phyloP scores from a whole-genome alignment of 2,113 vertebrate genomes.

The Tupaia tana region DNA sequence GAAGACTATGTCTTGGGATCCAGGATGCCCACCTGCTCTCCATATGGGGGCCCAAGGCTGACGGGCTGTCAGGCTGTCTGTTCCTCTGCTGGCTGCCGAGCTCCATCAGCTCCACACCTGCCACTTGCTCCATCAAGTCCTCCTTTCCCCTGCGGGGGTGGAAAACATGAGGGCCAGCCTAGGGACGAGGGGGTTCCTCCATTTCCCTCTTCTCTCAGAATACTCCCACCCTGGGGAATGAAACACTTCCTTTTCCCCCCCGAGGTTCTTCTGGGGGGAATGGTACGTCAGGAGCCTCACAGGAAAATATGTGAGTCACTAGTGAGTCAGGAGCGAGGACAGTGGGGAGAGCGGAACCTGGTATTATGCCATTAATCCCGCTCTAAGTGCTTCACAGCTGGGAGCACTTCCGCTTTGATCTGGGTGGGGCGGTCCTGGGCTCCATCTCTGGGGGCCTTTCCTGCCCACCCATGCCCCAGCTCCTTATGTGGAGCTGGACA shows the following conservation, averaged over 20 bases:
- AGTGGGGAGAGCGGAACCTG: neutral
- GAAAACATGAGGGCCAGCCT: rapidly evolving
- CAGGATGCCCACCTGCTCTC: neutral
- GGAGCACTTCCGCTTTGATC: neutral
- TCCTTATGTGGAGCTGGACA: neutral
- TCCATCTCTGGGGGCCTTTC: neutral
- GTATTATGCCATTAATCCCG: neutral
- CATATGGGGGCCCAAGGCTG: too few species aligned
- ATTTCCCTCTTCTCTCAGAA: neutral
- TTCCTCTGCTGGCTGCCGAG: neutral
- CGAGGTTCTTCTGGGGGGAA: neutral
- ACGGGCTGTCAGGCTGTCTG: neutral
- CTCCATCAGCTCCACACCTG: neutral
- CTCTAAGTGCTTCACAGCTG: neutral
- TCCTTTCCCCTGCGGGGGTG: neutral
- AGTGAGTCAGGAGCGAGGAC: slow-evolving; percentile 9
- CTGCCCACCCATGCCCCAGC: neutral
- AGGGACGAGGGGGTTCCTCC: rapidly evolving
- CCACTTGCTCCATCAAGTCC: neutral
- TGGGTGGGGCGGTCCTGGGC: neutral
- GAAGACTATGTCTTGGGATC: neutral
- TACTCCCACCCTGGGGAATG: neutral
- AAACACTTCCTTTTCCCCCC: neutral
- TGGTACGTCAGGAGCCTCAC: neutral
- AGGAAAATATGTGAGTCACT: slow-evolving; percentile 26